A percentile compares a stretch with the other conserved stretches of the same genome.
Evolutionary conservation across 2,888 invertebrate genomes (phyloP).

Genomic region (Plebejus anna): DNA sequence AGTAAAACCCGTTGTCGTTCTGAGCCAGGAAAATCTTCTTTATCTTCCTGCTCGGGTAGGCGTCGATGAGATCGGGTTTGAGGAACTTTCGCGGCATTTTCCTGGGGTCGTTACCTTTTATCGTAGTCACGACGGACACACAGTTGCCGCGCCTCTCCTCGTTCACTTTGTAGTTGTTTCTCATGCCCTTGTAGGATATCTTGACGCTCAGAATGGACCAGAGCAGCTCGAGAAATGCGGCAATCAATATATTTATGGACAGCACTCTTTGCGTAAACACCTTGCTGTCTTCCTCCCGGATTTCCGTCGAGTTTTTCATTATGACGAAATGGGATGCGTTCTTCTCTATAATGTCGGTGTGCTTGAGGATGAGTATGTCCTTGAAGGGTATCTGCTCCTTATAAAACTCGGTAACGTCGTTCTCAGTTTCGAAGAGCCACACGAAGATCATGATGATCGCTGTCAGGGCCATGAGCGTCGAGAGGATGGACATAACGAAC

Average conservation of each 20-base stretch:
- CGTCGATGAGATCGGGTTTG: constrained; percentile 77
- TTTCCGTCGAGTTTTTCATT: constrained; percentile 47
- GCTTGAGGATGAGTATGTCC: constrained; percentile 61
- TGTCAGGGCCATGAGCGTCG: constrained; percentile 71
- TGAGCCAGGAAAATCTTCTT: constrained; percentile 73
- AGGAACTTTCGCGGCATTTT: constrained; percentile 59
- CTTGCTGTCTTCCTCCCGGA: constrained; percentile 49
- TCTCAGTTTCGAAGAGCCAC: constrained; percentile 64
- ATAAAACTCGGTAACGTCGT: constrained; percentile 61
- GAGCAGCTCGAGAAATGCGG: constrained; percentile 76
- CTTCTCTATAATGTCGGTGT: constrained; percentile 55
- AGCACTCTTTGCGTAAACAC: constrained; percentile 70
- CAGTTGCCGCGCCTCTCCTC: constrained; percentile 70
- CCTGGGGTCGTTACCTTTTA: constrained; percentile 74
- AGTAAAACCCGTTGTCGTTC: constrained; percentile 65
- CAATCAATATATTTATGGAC: constrained; percentile 80
- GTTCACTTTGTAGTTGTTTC: constrained; percentile 79
- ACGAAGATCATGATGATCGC: constrained; percentile 65
- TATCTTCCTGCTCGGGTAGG: constrained; percentile 76
- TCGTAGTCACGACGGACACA: constrained; percentile 75
- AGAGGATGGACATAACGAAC: constrained; percentile 77
- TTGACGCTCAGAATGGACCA: constrained; percentile 82
- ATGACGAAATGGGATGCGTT: constrained; percentile 67
- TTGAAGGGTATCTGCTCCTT: constrained; percentile 65
- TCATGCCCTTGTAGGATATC: constrained; percentile 82